Evolutionary conservation across 2,888 invertebrate species (phyloP), one percentile per base, ranked within the genome.

Genomic region (Megaustenia siamemsis): DNA sequence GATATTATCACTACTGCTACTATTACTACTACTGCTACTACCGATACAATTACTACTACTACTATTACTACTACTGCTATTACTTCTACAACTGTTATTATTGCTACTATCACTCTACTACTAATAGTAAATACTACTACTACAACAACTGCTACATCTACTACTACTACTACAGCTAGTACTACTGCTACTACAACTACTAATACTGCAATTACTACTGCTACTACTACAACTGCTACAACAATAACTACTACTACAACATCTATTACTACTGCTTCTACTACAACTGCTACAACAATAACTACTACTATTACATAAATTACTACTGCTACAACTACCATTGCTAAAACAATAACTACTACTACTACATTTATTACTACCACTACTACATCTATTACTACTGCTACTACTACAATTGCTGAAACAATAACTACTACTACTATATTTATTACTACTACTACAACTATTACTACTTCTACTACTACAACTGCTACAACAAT

Each of bases 81-180:
- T 49, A 45, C 43, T 76, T n/a, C 76, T 45, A 45, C 53, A 49
- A 76, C 76, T n/a, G 32, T 53, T 49, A 45, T 53, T 73, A 73
- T 43, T 73, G 40, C 73, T 73, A 73, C 73, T 73, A 73, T 43
- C 40, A 73, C 73, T 40, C 73, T 73, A 73, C 73, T 73, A 73
- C 73, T 73, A 73, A n/a, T n/a, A n/a, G n/a, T n/a, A n/a, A n/a
- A n/a, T n/a, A 73, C 73, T 73, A 73, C 73, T 73, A 73, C 73
- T 73, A 73, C 73, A 40, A 73, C 73, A 40, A 73, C 49, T 76
- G 49, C 76, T 49, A 49, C 76, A 49, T 21, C 76, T 49, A 76
- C 53, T 49, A 76, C 76, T 76, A 76, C 76, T 76, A 76, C 53
- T 76, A 45, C 76, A 28, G 32, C 76, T 49, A 45, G 49, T 45